Evolutionary conservation across 2,113 vertebrate species (phyloP).

Genomic region (Agapornis roseicollis): DNA sequence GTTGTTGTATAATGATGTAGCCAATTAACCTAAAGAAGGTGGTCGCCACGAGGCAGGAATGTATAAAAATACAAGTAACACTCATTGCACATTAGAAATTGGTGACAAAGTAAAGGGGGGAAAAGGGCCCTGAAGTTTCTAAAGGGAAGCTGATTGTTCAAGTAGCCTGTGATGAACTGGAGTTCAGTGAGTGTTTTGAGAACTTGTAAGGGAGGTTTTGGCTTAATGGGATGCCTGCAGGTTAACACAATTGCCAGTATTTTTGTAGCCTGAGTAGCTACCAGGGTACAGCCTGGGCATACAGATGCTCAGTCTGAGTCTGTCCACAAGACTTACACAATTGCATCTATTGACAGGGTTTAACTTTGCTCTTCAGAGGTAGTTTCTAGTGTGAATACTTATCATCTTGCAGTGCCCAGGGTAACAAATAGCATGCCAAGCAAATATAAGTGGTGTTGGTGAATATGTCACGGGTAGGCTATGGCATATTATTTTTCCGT

Average conservation of each 20-base stretch:
- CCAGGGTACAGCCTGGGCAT: not conserved
- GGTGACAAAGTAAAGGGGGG: not conserved
- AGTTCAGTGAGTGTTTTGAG: not conserved
- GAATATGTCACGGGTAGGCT: not conserved
- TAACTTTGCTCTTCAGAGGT: not conserved
- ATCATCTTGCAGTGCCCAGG: rapidly evolving
- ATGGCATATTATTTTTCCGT: constrained; percentile 4
- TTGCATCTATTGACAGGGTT: not conserved
- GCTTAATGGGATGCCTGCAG: not conserved
- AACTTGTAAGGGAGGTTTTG: not conserved
- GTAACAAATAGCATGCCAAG: not conserved
- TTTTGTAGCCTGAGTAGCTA: not conserved
- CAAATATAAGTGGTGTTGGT: not conserved
- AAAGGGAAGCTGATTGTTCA: not conserved
- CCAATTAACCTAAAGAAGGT: not conserved
- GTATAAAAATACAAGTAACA: not conserved
- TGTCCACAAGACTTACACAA: not conserved
- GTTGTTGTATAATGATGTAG: not conserved
- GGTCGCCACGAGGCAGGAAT: not conserved
- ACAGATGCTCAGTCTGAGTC: not conserved
- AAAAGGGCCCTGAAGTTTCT: not conserved
- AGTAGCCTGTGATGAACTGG: not conserved
- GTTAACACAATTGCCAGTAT: not conserved
- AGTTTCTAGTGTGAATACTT: not conserved
- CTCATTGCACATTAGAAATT: not conserved